A percentile compares a stretch with the other conserved stretches of the same genome.
phyloP scores from a whole-genome alignment of 2,113 vertebrate species.

The Cyphomyrus plagiostoma region DNA sequence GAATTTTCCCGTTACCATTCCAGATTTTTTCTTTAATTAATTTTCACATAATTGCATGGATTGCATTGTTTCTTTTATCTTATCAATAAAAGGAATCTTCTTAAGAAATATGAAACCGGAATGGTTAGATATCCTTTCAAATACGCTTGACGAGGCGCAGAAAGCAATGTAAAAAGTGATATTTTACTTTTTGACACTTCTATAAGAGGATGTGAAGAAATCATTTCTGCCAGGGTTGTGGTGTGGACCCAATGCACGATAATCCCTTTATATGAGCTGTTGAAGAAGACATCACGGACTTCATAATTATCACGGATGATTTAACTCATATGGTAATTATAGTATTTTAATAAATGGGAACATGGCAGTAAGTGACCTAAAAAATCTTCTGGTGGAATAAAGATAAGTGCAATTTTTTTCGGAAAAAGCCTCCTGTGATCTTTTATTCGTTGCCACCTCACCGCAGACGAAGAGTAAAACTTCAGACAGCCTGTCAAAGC shows the following conservation, averaged over 20 bases:
- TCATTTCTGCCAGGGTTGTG: slow-evolving; percentile 20
- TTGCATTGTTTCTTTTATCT: not conserved
- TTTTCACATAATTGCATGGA: not conserved
- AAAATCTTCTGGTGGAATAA: slow-evolving; percentile 32
- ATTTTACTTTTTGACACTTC: slow-evolving; percentile 22
- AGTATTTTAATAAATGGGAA: slow-evolving; percentile 34
- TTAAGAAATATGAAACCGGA: not conserved
- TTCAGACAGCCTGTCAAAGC: slow-evolving; percentile 7
- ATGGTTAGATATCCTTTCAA: not conserved
- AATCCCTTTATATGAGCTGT: slow-evolving; percentile 30
- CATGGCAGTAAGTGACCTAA: slow-evolving; percentile 13
- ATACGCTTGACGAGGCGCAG: not conserved
- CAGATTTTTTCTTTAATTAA: not conserved
- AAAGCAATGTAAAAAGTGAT: not conserved
- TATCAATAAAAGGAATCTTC: not conserved
- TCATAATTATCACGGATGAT: slow-evolving; percentile 36
- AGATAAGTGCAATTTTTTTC: slow-evolving; percentile 26
- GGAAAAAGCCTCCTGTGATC: slow-evolving; percentile 15
- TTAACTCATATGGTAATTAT: slow-evolving; percentile 39
- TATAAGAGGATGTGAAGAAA: slow-evolving; percentile 13
- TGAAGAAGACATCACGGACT: slow-evolving; percentile 9
- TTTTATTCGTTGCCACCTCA: slow-evolving; percentile 15
- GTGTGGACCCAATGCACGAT: slow-evolving; percentile 13
- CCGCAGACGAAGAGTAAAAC: slow-evolving; percentile 17
- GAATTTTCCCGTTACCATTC: not conserved